Base-by-base conservation (phyloP, 1,140 invertebrate genomes). In the Calosoma granatense region DNA sequence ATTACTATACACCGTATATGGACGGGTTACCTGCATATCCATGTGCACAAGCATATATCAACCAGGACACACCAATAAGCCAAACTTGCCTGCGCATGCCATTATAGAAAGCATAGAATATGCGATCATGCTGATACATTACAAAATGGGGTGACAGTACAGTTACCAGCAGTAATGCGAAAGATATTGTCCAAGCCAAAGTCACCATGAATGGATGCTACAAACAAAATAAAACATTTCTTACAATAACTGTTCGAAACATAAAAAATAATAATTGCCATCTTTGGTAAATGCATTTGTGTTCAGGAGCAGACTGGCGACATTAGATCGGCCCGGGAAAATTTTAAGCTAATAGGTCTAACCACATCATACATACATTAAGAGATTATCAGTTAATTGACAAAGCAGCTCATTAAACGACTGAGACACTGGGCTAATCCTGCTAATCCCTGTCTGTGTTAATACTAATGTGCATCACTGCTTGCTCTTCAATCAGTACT, bases 1-100 rank as follows among this genome's bases (percentile, higher is more conserved):
- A n/a, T n/a, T 36, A 36, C 9, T 9, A 36, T 9, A 36, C 9
- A 36, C n/a, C n/a, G 30, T n/a, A n/a, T n/a, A n/a, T n/a, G n/a
- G n/a, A n/a, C n/a, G n/a, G 26, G 43, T 39, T 57, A 63, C 64
- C 67, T 61, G 63, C 63, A 59, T 63, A 56, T 43, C 65, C 66
- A 23, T 60, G 14, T 51, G 56, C 41, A 43, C 61, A 69, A 15
- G 64, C 60, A 55, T 63, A 66, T 2, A 64, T 58, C 47, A 69
- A 59, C 65, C 66, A 69, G 20, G 58, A 55, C 12, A 68, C 26
- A 22, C 60, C 56, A 9, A 61, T 14, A 51, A 60, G 58, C 65
- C 65, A 68, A 20, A 61, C 39, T 20, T 63, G 65, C 51, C 61
- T 57, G 9, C 58, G 54, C 26, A 67, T 56, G 19, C 54, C 56